These are phyloP conservation scores for Anguilla obscura DNA, from an alignment of 2,797 vertebrate species.

Conservation along the genomic window DNA sequence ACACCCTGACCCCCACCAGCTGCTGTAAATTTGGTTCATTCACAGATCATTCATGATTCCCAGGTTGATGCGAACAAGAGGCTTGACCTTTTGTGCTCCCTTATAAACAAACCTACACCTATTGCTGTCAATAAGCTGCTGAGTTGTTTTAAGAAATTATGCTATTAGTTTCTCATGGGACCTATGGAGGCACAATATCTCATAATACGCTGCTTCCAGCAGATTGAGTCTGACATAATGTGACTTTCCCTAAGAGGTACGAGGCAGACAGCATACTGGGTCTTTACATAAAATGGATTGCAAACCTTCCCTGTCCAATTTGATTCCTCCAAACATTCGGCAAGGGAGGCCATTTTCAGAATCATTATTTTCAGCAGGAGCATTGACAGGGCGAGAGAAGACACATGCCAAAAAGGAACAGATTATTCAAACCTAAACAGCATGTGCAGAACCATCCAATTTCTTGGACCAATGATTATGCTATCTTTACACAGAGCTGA, in stretches of 20 bases:
- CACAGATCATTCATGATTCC: background rate
- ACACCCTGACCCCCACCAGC: background rate
- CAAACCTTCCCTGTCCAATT: background rate
- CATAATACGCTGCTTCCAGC: slow-evolving; percentile 24
- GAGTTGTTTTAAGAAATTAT: slow-evolving; percentile 55
- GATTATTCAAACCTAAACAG: background rate
- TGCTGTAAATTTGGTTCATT: too few species aligned
- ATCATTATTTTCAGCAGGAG: background rate
- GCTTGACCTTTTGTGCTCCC: slow-evolving; percentile 45
- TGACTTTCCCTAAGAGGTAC: background rate
- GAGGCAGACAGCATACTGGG: background rate
- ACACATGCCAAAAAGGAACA: background rate
- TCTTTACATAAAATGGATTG: background rate
- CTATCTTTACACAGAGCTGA: background rate
- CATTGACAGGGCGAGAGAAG: background rate
- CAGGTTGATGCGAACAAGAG: background rate
- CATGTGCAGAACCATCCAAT: background rate
- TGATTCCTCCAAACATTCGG: background rate
- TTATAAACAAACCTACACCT: slow-evolving; percentile 63
- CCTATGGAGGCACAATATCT: slow-evolving; percentile 21
- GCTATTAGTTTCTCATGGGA: slow-evolving; percentile 42
- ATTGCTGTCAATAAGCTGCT: slow-evolving; percentile 63
- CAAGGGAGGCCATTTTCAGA: background rate
- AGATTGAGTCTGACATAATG: background rate
- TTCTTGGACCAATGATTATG: background rate